Evolutionary conservation across 2,888 invertebrate species (phyloP).

Genomic region (Petrolisthes cinctipes): DNA sequence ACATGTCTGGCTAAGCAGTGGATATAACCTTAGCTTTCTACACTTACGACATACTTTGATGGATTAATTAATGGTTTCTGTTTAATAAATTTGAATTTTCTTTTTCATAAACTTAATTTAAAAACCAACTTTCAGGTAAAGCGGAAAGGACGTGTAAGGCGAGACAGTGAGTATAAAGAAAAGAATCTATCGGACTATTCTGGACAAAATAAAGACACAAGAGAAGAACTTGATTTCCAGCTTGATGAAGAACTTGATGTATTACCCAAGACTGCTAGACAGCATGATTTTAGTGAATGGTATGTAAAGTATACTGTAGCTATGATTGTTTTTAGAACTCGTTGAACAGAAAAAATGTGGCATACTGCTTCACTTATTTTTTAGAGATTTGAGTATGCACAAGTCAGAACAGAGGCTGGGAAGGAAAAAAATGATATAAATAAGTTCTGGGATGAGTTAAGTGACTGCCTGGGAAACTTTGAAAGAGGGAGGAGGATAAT

Average conservation of each 20-base stretch:
- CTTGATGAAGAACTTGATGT: conserved; percentile 94
- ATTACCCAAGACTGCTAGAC: conserved; percentile 79
- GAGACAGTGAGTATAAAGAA: conserved; percentile 65
- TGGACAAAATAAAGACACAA: conserved; percentile 68
- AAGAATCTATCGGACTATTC: conserved; percentile 32
- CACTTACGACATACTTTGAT: too few relatives aligned
- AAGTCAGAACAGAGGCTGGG: too few relatives aligned
- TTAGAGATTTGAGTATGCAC: too few relatives aligned
- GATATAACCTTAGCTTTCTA: too few relatives aligned
- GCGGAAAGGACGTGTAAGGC: conserved; percentile 70
- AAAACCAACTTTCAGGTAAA: conserved; percentile 69
- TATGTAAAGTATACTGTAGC: conserved; percentile 69
- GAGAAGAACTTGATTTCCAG: conserved; percentile 94
- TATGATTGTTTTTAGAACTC: too few relatives aligned
- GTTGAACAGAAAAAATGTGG: too few relatives aligned
- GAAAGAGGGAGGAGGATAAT: too few relatives aligned
- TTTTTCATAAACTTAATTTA: neutral
- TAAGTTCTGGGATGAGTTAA: too few relatives aligned
- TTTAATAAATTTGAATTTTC: neutral
- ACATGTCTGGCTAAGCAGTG: too few relatives aligned
- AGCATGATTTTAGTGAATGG: conserved; percentile 86
- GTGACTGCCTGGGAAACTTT: too few relatives aligned
- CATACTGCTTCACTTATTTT: neutral
- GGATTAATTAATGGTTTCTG: neutral
- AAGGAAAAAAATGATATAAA: too few relatives aligned